phyloP scores from a whole-genome alignment of 2,888 invertebrate species.

The Euphydryas editha region DNA sequence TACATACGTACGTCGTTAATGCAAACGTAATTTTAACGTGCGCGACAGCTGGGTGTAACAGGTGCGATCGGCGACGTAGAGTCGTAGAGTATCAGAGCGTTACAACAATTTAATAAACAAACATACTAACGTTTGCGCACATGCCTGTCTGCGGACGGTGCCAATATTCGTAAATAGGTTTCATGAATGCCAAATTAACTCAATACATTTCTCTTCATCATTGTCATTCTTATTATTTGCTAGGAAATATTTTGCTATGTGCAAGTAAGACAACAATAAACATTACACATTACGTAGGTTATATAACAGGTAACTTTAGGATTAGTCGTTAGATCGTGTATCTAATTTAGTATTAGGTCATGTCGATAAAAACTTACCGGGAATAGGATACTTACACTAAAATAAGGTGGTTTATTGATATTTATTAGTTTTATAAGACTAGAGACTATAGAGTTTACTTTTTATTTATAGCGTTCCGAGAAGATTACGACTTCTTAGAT shows the following conservation, averaged over 20 bases:
- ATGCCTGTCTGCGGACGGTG: slow-evolving; percentile 39
- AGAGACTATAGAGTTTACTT: slow-evolving; percentile 37
- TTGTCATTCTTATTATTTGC: slow-evolving; percentile 4
- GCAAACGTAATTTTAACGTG: slow-evolving; percentile 31
- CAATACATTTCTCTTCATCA: slow-evolving; percentile 5
- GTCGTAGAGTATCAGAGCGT: slow-evolving; percentile 34
- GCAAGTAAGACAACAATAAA: slow-evolving; percentile 4
- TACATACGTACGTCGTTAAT: slow-evolving; percentile 8
- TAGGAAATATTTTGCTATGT: slow-evolving; percentile 10
- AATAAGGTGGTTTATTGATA: slow-evolving; percentile 36
- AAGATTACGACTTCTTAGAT: slow-evolving; percentile 19
- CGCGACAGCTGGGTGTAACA: slow-evolving; percentile 62
- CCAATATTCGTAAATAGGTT: slow-evolving; percentile 39
- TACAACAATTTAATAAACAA: slow-evolving; percentile 40
- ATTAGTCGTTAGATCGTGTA: background rate
- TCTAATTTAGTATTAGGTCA: background rate
- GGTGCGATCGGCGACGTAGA: slow-evolving; percentile 52
- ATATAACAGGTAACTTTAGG: background rate
- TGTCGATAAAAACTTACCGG: slow-evolving; percentile 20
- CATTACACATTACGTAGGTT: background rate
- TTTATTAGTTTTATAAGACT: slow-evolving; percentile 37
- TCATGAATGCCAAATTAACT: slow-evolving; percentile 19
- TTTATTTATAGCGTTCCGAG: slow-evolving; percentile 30
- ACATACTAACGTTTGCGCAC: slow-evolving; percentile 39
- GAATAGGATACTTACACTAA: slow-evolving; percentile 27